These are phyloP conservation scores for Zaprionus vittiger DNA, from an alignment of 1,140 invertebrate species.

Conservation along the genomic window DNA sequence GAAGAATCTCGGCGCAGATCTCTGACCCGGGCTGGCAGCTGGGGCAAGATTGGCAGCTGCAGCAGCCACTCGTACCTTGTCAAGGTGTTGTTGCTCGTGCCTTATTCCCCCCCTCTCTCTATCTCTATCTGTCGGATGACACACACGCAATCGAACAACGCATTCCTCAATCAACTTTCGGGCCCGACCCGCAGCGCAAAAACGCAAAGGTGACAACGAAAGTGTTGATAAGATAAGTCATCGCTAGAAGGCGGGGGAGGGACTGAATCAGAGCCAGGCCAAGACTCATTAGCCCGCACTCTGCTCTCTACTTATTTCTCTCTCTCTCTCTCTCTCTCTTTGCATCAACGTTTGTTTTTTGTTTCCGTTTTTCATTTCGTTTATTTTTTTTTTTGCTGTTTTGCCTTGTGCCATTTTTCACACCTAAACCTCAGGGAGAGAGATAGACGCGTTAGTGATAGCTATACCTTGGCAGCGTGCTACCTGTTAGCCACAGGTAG, in stretches of 20 bases:
- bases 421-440: constrained; percentile 37
- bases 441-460: not conserved
- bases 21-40: not conserved
- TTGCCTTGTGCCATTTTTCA: constrained; percentile 60
- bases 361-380: not conserved
- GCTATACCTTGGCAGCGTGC: not conserved
- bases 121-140: constrained; percentile 14
- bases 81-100: constrained; percentile 1
- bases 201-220: constrained; percentile 34
- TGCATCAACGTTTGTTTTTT: not conserved
- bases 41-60: not conserved
- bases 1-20: not conserved
- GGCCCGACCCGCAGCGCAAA: constrained; percentile 34
- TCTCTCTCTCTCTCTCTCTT: not conserved
- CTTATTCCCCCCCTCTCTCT: not conserved
- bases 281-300: constrained; percentile 30
- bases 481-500: constrained; percentile 65
- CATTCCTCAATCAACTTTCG: constrained; percentile 40
- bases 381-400: constrained; percentile 23
- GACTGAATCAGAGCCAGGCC: constrained; percentile 38
- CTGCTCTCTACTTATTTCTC: not conserved
- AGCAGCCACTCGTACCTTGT: not conserved
- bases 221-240: constrained; percentile 48
- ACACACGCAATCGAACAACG: constrained; percentile 29
- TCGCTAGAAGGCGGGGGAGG: not conserved